A percentile compares a stretch with the other conserved stretches of the same genome.
phyloP scores from a whole-genome alignment of 2,113 vertebrate species.

The rat (Rattus norvegicus) region DNA sequence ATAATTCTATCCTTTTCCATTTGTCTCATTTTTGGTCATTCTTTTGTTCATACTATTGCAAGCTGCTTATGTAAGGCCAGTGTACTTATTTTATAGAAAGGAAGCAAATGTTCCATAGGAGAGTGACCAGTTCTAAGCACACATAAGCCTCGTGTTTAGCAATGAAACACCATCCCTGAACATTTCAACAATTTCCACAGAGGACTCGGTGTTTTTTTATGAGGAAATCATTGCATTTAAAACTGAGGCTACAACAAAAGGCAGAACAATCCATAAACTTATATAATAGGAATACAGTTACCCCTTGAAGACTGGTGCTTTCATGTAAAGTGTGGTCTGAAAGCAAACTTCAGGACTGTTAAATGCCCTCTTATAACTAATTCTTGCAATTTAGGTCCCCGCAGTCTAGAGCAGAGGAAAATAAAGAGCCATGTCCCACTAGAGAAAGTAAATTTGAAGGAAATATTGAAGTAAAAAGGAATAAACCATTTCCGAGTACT shows the following conservation, averaged over 20 bases:
- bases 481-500: constrained; percentile 64
- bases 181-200: constrained; percentile 53
- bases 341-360: constrained; percentile 66
- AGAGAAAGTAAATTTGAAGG: constrained; percentile 74
- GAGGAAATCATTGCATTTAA: constrained; percentile 72
- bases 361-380: constrained; percentile 74
- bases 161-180: not conserved
- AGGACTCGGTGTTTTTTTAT: constrained; percentile 27
- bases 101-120: constrained; percentile 1
- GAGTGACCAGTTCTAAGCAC: not conserved
- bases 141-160: not conserved
- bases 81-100: constrained; percentile 43
- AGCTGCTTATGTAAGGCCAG: not conserved
- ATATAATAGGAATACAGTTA: constrained; percentile 53
- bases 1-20: constrained; percentile 18
- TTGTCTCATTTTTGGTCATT: not conserved
- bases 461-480: constrained; percentile 61
- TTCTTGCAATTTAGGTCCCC: constrained; percentile 71
- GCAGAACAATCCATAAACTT: constrained; percentile 57
- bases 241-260: constrained; percentile 67
- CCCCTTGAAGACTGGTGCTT: constrained; percentile 62
- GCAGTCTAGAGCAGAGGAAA: constrained; percentile 57
- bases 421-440: constrained; percentile 50
- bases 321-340: constrained; percentile 61
- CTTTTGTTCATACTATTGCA: constrained; percentile 21